Evolutionary conservation across 2,888 invertebrate species (phyloP), one percentile per base, ranked within the genome.

Genomic region (Rhagophthalmus giganteus): DNA sequence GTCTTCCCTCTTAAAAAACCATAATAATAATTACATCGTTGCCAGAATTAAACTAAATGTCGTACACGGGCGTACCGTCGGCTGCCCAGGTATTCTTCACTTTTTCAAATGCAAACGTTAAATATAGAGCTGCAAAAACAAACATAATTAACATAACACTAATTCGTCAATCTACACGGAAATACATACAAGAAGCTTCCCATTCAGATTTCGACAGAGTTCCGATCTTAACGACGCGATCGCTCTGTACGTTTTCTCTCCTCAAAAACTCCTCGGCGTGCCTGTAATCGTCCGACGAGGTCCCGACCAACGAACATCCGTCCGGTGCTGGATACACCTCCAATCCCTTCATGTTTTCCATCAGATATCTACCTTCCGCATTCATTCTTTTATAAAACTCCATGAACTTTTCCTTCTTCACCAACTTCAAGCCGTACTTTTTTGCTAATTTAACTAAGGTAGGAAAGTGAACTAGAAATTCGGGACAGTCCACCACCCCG

Each of bases 401-500:
- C 15, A 84, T 83, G 78, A 97, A 96, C 46, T 82, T 80, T 60
- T 83, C 85, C 62, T 83, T 85, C 38, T 79, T 78, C 0, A 85
- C 78, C 57, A 89, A 74, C 66, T 88, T 83, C 26, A 90, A 74
- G 0, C 87, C 88, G 76, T 80, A 87, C 66, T 86, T 86, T 27
- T 79, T 78, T 7, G 87, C 88, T 41, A 90, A 72, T 66, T 86
- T 89, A 28, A 83, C 80, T 44, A 98, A 78, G 2, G 88, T 80
- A 10, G 94, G 91, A 74, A 97, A 93, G 75, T 98, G 87, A 9
- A 98, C 95, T 49, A 99, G 79, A 78, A 97, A 99, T 74, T 99
- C 99, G 1, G 99, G 99, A 73, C 99, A 99, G 73, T 99, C 88
- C 1, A 99, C 98, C 4, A 95, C 95, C 25, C 91, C 96, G 69